phyloP scores from a whole-genome alignment of 2,797 vertebrate species.

The Tinamus major region DNA sequence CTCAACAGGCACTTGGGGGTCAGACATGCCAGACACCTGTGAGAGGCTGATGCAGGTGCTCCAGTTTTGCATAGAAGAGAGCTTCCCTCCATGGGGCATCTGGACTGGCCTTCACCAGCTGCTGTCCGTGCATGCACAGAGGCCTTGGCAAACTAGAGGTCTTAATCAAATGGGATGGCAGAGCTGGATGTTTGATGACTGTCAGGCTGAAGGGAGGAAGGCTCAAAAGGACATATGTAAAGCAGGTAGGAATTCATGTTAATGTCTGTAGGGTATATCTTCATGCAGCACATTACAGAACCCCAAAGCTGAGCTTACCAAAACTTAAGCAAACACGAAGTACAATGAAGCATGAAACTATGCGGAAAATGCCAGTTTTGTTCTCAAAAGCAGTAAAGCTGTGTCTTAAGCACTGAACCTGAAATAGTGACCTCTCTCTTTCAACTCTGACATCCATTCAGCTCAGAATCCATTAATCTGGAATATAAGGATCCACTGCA shows the following conservation, averaged over 20 bases:
- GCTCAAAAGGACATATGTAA: background rate
- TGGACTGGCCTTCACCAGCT: background rate
- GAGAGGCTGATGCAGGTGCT: background rate
- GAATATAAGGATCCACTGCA: accelerated
- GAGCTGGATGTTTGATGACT: background rate
- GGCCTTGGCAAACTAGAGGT: background rate
- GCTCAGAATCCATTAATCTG: background rate
- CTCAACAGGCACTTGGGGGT: background rate
- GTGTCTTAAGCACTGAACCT: background rate
- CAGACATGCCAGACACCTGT: background rate
- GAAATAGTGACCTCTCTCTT: background rate
- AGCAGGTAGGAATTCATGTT: background rate
- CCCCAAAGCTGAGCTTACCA: background rate
- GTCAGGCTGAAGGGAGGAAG: background rate
- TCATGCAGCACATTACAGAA: background rate
- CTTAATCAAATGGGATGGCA: background rate
- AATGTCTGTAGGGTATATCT: background rate
- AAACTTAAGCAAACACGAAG: background rate
- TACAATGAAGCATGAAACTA: background rate
- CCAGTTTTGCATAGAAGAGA: background rate
- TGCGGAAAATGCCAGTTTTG: background rate
- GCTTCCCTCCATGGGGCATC: background rate
- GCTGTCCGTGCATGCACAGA: background rate
- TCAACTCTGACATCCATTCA: background rate
- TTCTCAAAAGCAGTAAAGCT: background rate